Base-by-base conservation (phyloP, 2,888 invertebrate genomes). In the Eupithecia exiguata region DNA sequence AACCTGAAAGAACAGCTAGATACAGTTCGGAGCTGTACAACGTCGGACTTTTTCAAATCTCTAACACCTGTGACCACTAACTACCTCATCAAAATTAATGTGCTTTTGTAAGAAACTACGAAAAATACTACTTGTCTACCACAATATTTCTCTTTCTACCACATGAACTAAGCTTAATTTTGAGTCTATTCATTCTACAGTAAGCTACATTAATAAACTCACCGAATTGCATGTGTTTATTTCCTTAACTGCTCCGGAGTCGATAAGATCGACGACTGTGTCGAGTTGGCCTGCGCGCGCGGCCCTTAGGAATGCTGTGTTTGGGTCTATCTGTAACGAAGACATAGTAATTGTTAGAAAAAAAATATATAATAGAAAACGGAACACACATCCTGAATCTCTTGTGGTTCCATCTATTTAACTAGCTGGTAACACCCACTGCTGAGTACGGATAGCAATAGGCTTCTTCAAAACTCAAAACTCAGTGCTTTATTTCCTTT, bases 151-250 rank as follows among this genome's bases (percentile, higher is more conserved):
- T 21, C 14, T 25, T 12, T 58, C 5, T 46, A 18, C 6, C 58
- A 53, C 12, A 10, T 12, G 5, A 53, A 21, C 21, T 21, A 10
- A 25, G 14, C 58, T 25, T 58, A 12, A 25, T 58, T 58, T 58
- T 49, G 12, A 25, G 12, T 5, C 10, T 38, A 10, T 30, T 61
- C 30, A 35, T 62, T 35, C 16, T 9, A 62, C 18, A 7, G 25
- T 35, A 9, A 35, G 18, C 30, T 35, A 0, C 38, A 36, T 18
- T 35, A 21, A 18, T n/a, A 7, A 72, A 93, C 97, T 97, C 94
- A 99, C 99, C 88, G 99, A 98, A 95, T 99, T 99, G 90, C 98
- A 97, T 81, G 99, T 98, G 95, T 99, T 99, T 89, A 99, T 99
- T 89, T 99, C 99, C 82, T 98, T 97, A 82, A 98, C 97, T 77